phyloP scores from a whole-genome alignment of 2,797 vertebrate genomes.

The Schizopygopsis malacanthus region DNA sequence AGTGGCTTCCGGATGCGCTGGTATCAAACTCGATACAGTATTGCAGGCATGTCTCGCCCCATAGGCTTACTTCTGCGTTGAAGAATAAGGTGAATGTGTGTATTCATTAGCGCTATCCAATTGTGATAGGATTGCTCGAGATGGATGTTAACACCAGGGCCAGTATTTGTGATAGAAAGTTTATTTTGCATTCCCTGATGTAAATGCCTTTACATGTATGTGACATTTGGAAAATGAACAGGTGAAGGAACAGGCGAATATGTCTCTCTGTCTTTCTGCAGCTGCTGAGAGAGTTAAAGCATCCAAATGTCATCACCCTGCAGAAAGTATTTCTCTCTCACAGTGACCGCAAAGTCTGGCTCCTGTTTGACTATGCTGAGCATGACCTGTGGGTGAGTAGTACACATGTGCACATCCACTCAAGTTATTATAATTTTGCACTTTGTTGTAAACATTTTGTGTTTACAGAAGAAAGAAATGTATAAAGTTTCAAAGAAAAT shows the following conservation, averaged over 20 bases:
- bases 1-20: too few relatives aligned
- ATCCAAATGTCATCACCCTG: slow-evolving; percentile 95
- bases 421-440: neutral
- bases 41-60: too few relatives aligned
- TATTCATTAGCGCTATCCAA: neutral
- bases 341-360: slow-evolving; percentile 97
- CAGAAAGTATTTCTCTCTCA: slow-evolving; percentile 99
- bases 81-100: too few relatives aligned
- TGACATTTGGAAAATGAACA: neutral
- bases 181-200: slow-evolving; percentile 11
- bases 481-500: neutral
- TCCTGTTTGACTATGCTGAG: slow-evolving; percentile 97
- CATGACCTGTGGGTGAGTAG: slow-evolving; percentile 95
- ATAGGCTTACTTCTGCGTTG: too few relatives aligned
- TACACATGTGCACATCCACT: slow-evolving; percentile 54
- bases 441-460: neutral
- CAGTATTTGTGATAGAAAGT: slow-evolving; percentile 5
- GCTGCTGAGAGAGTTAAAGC: slow-evolving; percentile 96
- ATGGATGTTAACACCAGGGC: neutral
- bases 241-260: neutral
- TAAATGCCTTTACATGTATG: slow-evolving; percentile 6
- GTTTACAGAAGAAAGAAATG: neutral
- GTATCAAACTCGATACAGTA: too few relatives aligned
- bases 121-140: neutral
- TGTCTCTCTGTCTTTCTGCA: slow-evolving; percentile 67